These are phyloP conservation scores for Rhagonycha fulva DNA, from an alignment of 2,888 invertebrate species.

Conservation along the genomic window DNA sequence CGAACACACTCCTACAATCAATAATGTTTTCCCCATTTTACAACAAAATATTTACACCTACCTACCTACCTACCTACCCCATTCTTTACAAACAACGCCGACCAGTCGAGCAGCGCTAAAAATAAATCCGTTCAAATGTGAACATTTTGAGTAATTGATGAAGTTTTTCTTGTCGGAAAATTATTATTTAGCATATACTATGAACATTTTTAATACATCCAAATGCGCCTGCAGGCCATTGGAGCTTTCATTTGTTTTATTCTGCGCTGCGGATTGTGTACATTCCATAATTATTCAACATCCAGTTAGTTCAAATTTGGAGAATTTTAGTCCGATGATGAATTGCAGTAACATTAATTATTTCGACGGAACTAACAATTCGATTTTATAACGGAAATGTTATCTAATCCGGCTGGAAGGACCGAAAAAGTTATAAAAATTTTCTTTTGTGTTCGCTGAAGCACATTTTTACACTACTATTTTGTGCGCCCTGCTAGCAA, in stretches of 20 bases:
- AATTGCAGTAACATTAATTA: not conserved
- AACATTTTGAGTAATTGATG: not conserved
- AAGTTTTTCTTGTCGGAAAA: not conserved
- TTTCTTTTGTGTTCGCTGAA: not conserved
- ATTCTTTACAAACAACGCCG: not conserved
- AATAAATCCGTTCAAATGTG: not conserved
- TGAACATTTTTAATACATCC: not conserved
- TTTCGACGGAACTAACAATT: no score
- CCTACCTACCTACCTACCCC: not conserved
- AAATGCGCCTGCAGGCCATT: not conserved
- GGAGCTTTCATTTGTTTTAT: not conserved
- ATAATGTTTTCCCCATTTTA: constrained; percentile 7
- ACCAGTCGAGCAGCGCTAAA: not conserved
- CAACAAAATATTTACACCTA: not conserved
- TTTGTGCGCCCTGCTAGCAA: not conserved
- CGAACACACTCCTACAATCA: constrained; percentile 19
- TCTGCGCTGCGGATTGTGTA: not conserved
- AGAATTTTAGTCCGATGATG: no score
- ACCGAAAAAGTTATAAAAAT: not conserved
- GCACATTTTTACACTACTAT: not conserved
- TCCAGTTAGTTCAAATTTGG: not conserved
- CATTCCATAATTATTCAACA: not conserved
- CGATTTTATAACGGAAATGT: not conserved
- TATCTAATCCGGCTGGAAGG: not conserved
- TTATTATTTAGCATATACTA: not conserved